A percentile compares a stretch with the other conserved stretches of the same genome.
Conservation (phyloP, 2,888 invertebrate genomes). For the Brachyopa scutellaris region DNA sequence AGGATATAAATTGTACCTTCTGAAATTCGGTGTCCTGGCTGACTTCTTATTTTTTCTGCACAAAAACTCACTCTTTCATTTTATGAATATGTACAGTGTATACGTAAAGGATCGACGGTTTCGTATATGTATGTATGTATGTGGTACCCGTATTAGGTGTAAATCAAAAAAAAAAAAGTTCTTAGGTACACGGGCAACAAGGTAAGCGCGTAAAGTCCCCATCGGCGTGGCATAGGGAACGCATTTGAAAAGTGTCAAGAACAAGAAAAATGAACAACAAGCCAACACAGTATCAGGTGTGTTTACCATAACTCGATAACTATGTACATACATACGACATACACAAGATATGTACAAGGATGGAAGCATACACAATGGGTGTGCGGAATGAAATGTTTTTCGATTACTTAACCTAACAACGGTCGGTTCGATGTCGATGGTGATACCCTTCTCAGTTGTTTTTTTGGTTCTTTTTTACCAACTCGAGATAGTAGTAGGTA, state of each 20-base stretch:
- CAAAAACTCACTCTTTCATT: background rate
- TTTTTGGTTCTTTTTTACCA: too few relatives aligned
- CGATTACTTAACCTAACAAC: constrained; percentile 25
- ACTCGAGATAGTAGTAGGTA: too few relatives aligned
- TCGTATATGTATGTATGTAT: background rate
- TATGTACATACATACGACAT: too few relatives aligned
- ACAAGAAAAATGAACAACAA: constrained; percentile 28
- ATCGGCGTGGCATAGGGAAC: background rate
- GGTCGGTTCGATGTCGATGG: background rate
- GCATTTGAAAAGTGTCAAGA: constrained; percentile 34
- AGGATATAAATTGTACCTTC: constrained; percentile 58
- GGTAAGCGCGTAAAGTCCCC: background rate
- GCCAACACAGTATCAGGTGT: constrained; percentile 30
- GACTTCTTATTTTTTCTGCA: background rate
- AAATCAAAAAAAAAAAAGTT: constrained; percentile 28
- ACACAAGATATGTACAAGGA: background rate
- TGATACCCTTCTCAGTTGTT: background rate
- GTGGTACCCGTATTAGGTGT: constrained; percentile 33
- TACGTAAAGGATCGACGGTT: constrained; percentile 35
- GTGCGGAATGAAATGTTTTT: constrained; percentile 24
- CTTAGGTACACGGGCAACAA: background rate
- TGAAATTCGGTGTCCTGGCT: constrained; percentile 43
- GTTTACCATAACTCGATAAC: constrained; percentile 38
- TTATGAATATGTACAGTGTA: too few relatives aligned
- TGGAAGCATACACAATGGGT: background rate